Evolutionary conservation across 2,797 vertebrate genomes (phyloP), one percentile per base, ranked within the genome.

Genomic region (Cossypha caffra): DNA sequence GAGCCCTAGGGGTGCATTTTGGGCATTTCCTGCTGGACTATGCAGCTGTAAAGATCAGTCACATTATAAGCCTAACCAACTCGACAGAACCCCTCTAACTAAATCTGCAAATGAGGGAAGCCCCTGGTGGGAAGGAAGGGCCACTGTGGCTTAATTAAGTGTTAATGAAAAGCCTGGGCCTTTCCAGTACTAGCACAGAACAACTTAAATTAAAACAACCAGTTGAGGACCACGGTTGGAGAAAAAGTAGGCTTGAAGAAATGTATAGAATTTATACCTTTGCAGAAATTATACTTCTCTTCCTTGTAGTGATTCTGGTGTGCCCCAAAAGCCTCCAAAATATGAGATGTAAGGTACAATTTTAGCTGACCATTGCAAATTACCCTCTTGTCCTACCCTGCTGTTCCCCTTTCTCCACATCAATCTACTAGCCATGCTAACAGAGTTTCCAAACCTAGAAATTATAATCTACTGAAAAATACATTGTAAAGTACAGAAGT

Each of bases 1-100:
- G 95, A 96, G 76, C 23, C 82, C 96, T 92, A 94, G 88, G 96
- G 96, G 93, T 91, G 82, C 2, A 0, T 95, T 96, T 93, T 90
- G 88, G 87, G 86, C 86, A 97, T 97, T 98, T 98, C 97, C 98
- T 98, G 97, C 62, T 92, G 93, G 42, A 93, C 95, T 88, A 63
- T 52, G 91, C 67, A 90, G 94, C 86, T 96, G 91, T 95, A 97
- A 96, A 97, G 91, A 97, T 96, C 97, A 97, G 96, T 96, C 95
- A 86, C 26, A 45, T 89, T 88, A 73, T 86, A 93, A 92, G 71
- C 74, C 91, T 91, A 92, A 97, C 90, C 91, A 97, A 78, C 75
- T 67, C 96, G 95, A 97, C 96, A 97, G 90, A 96, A 96, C 71
- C 43, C 18, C 94, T 96, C 96, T 95, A 97, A 96, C 75, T 87